A percentile compares a stretch with the other conserved stretches of the same genome.
These are phyloP conservation scores for Scolanthus callimorphus DNA, from an alignment of 92 coral and sea anemone genomes.

Conservation along the genomic window DNA sequence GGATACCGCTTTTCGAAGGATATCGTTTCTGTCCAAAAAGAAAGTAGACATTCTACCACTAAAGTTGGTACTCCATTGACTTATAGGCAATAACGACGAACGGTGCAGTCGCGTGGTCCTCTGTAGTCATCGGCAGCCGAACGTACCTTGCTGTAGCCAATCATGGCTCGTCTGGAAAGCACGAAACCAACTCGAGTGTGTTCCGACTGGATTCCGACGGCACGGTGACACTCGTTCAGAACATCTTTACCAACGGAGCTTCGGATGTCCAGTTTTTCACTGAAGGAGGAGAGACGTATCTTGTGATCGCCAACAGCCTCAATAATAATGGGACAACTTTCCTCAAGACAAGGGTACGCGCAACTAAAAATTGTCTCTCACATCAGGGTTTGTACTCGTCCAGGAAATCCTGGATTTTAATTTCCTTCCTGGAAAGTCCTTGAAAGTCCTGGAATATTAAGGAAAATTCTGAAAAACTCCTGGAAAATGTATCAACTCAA, in stretches of 20 bases:
- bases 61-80: no score
- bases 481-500: no score
- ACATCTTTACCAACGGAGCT: constrained; percentile 78
- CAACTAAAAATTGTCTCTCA: no score
- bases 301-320: constrained; percentile 73
- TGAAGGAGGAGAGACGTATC: constrained; percentile 55
- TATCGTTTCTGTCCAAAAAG: no score
- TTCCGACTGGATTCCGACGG: constrained; percentile 58
- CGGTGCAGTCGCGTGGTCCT: constrained; percentile 80
- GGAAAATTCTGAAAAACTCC: no score
- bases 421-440: no score
- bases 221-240: constrained; percentile 56
- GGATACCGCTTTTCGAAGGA: no score
- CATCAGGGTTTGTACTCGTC: no score
- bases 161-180: constrained; percentile 67
- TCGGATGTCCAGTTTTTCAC: constrained; percentile 77
- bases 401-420: no score
- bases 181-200: constrained; percentile 73
- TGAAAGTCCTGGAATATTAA: no score
- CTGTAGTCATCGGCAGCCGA: constrained; percentile 40
- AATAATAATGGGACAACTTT: constrained; percentile 61
- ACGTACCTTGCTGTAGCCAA: constrained; percentile 88
- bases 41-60: no score
- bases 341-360: constrained; percentile 82
- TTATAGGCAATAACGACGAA: constrained; percentile 77